These are phyloP conservation scores for Theristicus caerulescens DNA, from an alignment of 2,113 vertebrate species.

Conservation along the genomic window DNA sequence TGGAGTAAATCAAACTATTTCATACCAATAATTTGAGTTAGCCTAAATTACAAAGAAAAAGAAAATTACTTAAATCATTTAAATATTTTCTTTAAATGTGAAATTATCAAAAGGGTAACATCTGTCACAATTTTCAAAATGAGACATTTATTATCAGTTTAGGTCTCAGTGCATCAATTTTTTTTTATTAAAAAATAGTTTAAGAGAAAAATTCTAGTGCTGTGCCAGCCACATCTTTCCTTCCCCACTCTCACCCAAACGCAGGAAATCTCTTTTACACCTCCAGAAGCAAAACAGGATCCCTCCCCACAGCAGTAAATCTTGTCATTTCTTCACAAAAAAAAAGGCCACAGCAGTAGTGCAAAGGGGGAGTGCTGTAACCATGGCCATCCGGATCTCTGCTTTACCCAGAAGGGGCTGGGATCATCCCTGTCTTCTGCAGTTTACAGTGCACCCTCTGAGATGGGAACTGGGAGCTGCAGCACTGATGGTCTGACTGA, in stretches of 20 bases:
- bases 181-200: neutral
- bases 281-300: neutral
- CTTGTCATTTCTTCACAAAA: neutral
- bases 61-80: neutral
- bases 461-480: neutral
- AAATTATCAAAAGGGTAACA: neutral
- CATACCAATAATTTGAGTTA: neutral
- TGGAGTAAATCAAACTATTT: constrained; percentile 9
- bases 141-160: neutral
- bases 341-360: neutral
- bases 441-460: neutral
- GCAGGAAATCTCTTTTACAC: neutral
- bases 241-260: neutral
- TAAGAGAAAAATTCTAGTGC: neutral
- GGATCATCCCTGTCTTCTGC: neutral
- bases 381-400: rapidly evolving
- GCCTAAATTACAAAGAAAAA: neutral
- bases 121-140: neutral
- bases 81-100: neutral
- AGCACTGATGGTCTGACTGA: neutral
- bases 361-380: neutral
- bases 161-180: neutral
- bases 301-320: neutral
- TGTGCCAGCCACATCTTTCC: neutral
- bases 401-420: neutral